Conservation (phyloP, 2,888 invertebrate genomes). For the Nomada lathburiana region DNA sequence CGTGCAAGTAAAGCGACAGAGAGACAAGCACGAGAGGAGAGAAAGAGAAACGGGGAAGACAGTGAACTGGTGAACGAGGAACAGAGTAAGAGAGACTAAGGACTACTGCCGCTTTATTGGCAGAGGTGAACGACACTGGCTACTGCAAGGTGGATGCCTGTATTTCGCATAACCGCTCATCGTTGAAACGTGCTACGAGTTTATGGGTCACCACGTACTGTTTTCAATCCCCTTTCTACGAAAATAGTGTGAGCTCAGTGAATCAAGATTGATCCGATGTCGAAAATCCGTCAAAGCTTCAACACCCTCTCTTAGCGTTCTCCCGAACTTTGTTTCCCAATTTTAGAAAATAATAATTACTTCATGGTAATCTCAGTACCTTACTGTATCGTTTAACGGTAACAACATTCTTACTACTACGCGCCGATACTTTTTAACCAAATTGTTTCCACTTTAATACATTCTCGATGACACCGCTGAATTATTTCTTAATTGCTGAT, state of each 20-base stretch:
- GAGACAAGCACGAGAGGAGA: constrained; percentile 40
- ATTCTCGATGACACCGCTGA: neutral
- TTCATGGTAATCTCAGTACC: neutral
- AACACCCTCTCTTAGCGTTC: neutral
- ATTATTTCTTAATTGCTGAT: neutral
- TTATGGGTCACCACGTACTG: constrained; percentile 72
- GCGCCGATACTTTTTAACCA: neutral
- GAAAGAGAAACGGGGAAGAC: constrained; percentile 36
- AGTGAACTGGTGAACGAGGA: constrained; percentile 22
- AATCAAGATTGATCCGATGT: constrained; percentile 9
- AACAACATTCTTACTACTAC: neutral
- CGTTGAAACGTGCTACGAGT: constrained; percentile 61
- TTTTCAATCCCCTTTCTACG: constrained; percentile 45
- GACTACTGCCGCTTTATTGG: constrained; percentile 70
- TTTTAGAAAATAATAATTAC: constrained; percentile 1
- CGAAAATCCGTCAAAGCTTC: constrained; percentile 5
- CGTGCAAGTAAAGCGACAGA: constrained; percentile 33
- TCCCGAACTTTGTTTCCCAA: neutral
- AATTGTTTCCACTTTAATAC: neutral
- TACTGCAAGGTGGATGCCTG: constrained; percentile 66
- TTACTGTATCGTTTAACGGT: neutral
- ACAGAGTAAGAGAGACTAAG: constrained; percentile 46
- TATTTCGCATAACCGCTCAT: constrained; percentile 66
- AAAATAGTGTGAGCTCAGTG: constrained; percentile 32
- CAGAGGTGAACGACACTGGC: constrained; percentile 77